Evolutionary conservation across 2,888 invertebrate genomes (phyloP), one percentile per base, ranked within the genome.

Genomic region (Cartodere bifasciata): DNA sequence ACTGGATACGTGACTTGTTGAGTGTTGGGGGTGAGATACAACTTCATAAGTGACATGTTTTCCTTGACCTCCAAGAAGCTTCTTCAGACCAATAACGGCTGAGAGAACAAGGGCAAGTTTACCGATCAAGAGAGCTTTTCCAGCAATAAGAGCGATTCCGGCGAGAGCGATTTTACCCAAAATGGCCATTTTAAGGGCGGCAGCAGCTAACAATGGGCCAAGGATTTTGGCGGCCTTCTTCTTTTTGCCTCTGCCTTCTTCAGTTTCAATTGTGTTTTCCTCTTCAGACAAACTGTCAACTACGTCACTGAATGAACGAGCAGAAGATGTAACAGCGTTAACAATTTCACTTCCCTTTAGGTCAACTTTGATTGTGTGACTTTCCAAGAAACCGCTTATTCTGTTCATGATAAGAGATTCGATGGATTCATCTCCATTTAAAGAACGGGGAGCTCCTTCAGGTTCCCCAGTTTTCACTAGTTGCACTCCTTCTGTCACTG

Each of bases 11-110:
- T 75, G 75, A 49, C 73, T 71, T 41, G 72, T 66, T 37, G 74
- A 68, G 56, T 84, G 83, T 49, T 84, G 84, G 31, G 85, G 84
- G 56, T 86, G 86, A 1, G 83, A 75, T 1, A 86, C 83, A 17
- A 86, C 85, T 55, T 86, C 86, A 53, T 86, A 86, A 3, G 86
- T 86, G 40, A 86, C 86, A 52, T 84, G 84, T 53, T 85, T 86
- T 15, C 59, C 58, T 60, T 82, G 78, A 51, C 58, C 57, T 29
- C 78, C 75, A 42, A 86, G 60, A 29, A 86, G 63, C 56, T 86
- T 86, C 68, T 85, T 85, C 56, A 86, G 60, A 3, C 85, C 85
- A 48, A 86, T 85, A 35, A 86, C 78, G 29, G 81, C 79, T 1
- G 85, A 83, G 27, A 86, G 66, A 25, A 86, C 82, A 40, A 86